Percentiles rank a stretch among this genome's conserved stretches.
Evolutionary conservation across 2,113 vertebrate genomes (phyloP).

Genomic region (Symphodus melops): DNA sequence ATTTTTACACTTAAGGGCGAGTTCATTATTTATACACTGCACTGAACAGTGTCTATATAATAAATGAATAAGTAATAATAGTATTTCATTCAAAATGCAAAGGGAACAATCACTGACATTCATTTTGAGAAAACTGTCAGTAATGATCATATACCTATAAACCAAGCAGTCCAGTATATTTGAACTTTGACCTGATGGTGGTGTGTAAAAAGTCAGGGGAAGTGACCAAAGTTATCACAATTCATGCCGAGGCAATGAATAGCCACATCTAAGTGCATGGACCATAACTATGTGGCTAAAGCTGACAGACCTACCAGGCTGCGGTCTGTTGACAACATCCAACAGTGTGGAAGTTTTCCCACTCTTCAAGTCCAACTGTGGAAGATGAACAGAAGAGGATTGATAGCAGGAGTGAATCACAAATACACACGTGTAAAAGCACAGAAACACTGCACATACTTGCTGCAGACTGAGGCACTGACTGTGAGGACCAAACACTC

Average conservation of each 20-base stretch:
- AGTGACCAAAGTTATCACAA: neutral
- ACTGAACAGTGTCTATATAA: too few relatives aligned
- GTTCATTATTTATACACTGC: too few relatives aligned
- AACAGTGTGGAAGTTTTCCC: slow-evolving; percentile 72
- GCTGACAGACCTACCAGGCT: slow-evolving; percentile 61
- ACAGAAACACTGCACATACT: slow-evolving; percentile 57
- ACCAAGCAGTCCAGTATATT: too few relatives aligned
- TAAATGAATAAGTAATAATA: too few relatives aligned
- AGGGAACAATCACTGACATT: too few relatives aligned
- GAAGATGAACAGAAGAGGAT: slow-evolving; percentile 3
- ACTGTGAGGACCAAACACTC: slow-evolving; percentile 83
- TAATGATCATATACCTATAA: too few relatives aligned
- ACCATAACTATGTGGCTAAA: too few relatives aligned
- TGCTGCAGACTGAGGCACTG: slow-evolving; percentile 82
- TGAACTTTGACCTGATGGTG: too few relatives aligned
- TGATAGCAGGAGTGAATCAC: slow-evolving; percentile 12
- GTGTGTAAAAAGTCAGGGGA: neutral
- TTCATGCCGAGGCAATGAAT: neutral
- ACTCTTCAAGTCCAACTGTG: slow-evolving; percentile 79
- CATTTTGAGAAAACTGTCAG: neutral
- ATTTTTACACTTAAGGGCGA: too few relatives aligned
- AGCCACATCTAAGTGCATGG: neutral
- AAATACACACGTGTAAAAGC: neutral
- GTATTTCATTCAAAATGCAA: too few relatives aligned
- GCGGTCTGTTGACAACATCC: slow-evolving; percentile 79